These are phyloP conservation scores for Jordanella pulchra DNA, from an alignment of 2,797 vertebrate genomes.

Conservation along the genomic window DNA sequence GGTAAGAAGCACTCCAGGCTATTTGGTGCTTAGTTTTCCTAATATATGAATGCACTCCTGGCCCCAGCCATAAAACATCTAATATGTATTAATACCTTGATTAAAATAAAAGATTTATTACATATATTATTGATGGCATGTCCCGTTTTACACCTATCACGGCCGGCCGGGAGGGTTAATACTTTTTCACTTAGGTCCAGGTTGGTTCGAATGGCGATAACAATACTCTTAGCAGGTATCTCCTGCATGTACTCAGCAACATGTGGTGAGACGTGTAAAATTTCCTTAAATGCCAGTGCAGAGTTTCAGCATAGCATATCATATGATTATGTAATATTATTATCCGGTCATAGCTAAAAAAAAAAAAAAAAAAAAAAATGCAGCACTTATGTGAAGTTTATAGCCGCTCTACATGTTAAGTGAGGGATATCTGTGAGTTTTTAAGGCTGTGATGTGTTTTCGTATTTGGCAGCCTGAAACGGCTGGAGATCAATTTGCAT, in stretches of 20 bases:
- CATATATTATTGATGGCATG: no score
- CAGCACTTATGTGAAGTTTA: not conserved
- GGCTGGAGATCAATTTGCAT: not conserved
- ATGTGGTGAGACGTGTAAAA: not conserved
- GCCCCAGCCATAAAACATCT: no score
- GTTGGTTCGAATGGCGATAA: not conserved
- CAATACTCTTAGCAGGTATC: not conserved
- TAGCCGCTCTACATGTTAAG: not conserved
- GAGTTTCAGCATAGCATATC: not conserved
- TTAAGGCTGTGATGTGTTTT: slow-evolving; percentile 3
- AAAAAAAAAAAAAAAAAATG: not conserved
- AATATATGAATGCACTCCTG: no score
- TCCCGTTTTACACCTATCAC: not conserved
- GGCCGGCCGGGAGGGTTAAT: not conserved
- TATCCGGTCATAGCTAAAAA: not conserved
- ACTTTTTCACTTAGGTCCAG: no score
- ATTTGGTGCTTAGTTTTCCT: no score
- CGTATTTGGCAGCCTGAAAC: not conserved
- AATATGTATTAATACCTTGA: no score
- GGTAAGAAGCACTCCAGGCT: no score
- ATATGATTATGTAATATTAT: not conserved
- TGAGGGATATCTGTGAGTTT: not conserved
- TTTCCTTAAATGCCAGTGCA: not conserved
- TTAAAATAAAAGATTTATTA: no score
- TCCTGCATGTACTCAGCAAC: not conserved